Evolutionary conservation across 2,797 vertebrate genomes (phyloP), one percentile per base, ranked within the genome.

Genomic region (Australoheros facetus): DNA sequence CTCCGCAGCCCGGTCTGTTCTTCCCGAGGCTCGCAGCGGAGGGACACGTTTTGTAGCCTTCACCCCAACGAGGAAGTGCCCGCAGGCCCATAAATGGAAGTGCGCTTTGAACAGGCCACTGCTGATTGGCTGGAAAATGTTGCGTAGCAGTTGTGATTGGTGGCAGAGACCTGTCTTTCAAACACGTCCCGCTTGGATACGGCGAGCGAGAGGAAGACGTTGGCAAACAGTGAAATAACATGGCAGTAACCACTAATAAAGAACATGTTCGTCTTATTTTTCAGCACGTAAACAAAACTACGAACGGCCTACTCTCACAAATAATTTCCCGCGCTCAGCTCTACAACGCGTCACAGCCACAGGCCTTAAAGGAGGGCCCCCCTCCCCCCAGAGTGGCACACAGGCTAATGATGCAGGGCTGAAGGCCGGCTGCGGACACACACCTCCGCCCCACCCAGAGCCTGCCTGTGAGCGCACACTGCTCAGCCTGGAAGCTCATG

Each of bases 111-210:
- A 75, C 64, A 75, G 71, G 42, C 60, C 0, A 4, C 0, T 5
- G 51, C 1, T 45, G 82, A 93, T 95, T 95, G 94, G 95, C 70
- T 85, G 17, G 4, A 4, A 66, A 16, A 48, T 21, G 78, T 73
- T 74, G 74, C 30, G 54, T 2, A 42, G n/a, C 37, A 14, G 12
- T 21, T 76, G 23, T 79, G 89, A 95, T 96, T 95, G 94, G 94
- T 57, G 9, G 26, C 17, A n/a, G 39, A 1, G 2, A 17, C 62
- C 4, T 83, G 90, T 90, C 89, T 3, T 0, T 92, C 81, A 89
- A 71, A 56, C 1, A 7, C 56, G 9, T 16, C 1, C 26, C 1
- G 58, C 17, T 14, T n/a, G 28, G 45, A n/a, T 89, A 91, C 85
- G 89, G 91, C 89, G 55, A 91, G 91, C 79, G 78, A 85, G 81